A percentile compares a stretch with the other conserved stretches of the same genome.
These are phyloP conservation scores for Lysandra bellargus DNA, from an alignment of 2,888 invertebrate species.

Conservation along the genomic window DNA sequence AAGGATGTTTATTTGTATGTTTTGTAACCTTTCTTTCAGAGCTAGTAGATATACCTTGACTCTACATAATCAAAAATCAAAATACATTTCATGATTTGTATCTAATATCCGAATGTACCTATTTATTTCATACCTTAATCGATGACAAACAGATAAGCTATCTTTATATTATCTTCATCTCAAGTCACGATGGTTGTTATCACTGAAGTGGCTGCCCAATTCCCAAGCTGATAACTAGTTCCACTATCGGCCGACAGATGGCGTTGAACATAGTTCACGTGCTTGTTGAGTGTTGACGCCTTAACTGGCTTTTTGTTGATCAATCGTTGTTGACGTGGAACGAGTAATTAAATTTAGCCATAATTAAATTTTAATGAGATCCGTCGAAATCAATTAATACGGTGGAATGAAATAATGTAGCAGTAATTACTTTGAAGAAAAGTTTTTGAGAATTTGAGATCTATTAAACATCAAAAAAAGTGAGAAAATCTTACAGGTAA, in stretches of 20 bases:
- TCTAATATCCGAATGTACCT: neutral
- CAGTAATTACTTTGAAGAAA: neutral
- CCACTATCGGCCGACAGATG: constrained; percentile 69
- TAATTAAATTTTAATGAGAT: neutral
- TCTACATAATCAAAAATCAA: too few species aligned
- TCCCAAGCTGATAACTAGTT: constrained; percentile 50
- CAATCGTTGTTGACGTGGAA: neutral
- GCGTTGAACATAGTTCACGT: constrained; percentile 47
- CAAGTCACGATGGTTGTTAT: constrained; percentile 53
- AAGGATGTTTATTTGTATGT: too few species aligned
- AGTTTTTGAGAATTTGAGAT: neutral
- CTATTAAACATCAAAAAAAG: neutral
- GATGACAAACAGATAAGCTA: constrained; percentile 44
- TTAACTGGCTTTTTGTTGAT: neutral
- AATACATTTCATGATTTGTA: too few species aligned
- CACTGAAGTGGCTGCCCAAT: constrained; percentile 48
- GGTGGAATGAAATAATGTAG: neutral
- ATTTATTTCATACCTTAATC: neutral
- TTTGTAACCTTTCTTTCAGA: too few species aligned
- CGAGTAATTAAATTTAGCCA: neutral
- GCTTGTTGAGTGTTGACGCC: neutral
- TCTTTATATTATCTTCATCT: constrained; percentile 55
- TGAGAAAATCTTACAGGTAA: too few species aligned
- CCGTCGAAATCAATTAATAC: neutral
- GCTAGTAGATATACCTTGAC: too few species aligned